Percentiles rank a stretch among this genome's conserved stretches.
Evolutionary conservation across 2,113 vertebrate genomes (phyloP).

Genomic region (Gymnogyps californianus): DNA sequence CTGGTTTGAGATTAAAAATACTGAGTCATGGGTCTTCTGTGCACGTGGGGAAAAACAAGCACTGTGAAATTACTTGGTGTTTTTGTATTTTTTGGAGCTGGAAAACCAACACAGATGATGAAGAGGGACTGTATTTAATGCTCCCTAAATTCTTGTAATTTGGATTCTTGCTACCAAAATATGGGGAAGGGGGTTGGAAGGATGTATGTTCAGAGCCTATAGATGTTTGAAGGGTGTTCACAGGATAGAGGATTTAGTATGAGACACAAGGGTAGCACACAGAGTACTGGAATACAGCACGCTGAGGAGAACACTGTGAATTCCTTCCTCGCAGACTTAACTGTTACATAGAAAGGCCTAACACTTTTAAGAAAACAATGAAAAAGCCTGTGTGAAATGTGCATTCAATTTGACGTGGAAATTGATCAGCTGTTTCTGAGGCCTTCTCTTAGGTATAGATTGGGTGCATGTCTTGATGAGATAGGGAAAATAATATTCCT

Average conservation of each 20-base stretch:
- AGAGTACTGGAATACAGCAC: background rate
- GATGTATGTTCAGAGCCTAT: accelerated
- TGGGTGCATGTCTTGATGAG: background rate
- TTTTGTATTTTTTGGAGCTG: background rate
- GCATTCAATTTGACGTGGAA: background rate
- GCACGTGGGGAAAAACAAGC: background rate
- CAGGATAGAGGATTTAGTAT: background rate
- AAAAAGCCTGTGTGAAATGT: background rate
- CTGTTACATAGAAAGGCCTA: background rate
- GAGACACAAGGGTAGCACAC: background rate
- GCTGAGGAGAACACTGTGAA: background rate
- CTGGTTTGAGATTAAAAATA: background rate
- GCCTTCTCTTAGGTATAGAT: background rate
- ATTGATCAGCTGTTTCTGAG: background rate
- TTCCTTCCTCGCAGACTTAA: background rate
- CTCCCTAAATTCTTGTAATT: background rate
- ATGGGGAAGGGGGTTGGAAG: background rate
- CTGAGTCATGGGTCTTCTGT: background rate
- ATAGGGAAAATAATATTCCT: background rate
- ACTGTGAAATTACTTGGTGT: background rate
- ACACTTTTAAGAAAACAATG: background rate
- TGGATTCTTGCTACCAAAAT: background rate
- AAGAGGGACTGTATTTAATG: background rate
- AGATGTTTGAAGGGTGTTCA: background rate
- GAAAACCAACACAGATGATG: background rate